Base-by-base conservation (phyloP, 35 echinoderm and acorn worm genomes). In the Diadema setosum region DNA sequence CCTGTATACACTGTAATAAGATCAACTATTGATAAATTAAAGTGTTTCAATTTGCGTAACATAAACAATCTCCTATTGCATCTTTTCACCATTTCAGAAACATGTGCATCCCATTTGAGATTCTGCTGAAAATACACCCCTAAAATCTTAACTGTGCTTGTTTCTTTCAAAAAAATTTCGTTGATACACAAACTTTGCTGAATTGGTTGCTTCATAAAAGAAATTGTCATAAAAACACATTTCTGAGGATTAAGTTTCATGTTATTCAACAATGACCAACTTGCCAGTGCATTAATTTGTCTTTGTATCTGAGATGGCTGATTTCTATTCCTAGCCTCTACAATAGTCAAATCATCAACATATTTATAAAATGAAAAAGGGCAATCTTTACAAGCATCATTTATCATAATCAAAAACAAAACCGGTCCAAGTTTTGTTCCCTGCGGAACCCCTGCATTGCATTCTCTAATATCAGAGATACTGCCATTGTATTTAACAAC, bases 321-420 rank as follows among this genome's bases (percentile, higher is more conserved):
- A 50, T 50, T 50, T 50, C 46, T 7, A 50, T 50, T 50, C 46
- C 46, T 50, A 50, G 46, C 7, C 21, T 87, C 61, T 30, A 37
- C 63, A 40, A 87, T 27, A 43, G 85, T 87, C 8, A 76, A n/a
- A 40, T 87, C 85, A 87, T 87, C 85, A 2, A 76, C 85, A 76
- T 87, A 87, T 33, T 87, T 87, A 57, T 58, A 87, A 30, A 12
- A 41, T 14, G 65, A 17, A 17, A 76, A 17, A 39, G 65, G 65
- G 5, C 17, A 18, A 74, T 37, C 63, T 7, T 43, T 17, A 74
- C 4, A 37, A 49, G 88, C 88, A 64, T 83, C 80, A 69, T 90
- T 90, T 44, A 90, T 83, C 2, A 83, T 46, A 30, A 69, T 46
- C 12, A 82, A 78, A 35, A 90, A 90, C 4, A n/a, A 75, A 42